Evolutionary conservation across 2,888 invertebrate species (phyloP).

Genomic region (Apoderus coryli): DNA sequence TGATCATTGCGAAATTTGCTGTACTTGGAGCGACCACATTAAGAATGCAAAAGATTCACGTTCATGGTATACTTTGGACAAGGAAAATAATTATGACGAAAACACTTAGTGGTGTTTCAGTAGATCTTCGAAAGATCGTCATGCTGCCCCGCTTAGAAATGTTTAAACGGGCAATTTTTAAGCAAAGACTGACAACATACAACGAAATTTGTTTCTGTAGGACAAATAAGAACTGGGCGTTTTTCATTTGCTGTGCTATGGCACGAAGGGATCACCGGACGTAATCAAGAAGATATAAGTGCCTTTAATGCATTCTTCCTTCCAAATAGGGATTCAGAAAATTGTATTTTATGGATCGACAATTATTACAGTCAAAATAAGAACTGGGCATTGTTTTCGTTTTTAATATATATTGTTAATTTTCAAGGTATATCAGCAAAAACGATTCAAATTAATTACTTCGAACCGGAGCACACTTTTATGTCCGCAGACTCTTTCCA

Average conservation of each 20-base stretch:
- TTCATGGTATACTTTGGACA: background rate
- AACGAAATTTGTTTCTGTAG: slow-evolving; percentile 20
- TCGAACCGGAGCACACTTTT: slow-evolving; percentile 15
- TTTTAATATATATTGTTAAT: slow-evolving; percentile 15
- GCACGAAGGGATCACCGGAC: slow-evolving; percentile 23
- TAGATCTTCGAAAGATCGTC: slow-evolving; percentile 8
- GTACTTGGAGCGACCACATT: slow-evolving; percentile 4
- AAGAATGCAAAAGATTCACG: slow-evolving; percentile 6
- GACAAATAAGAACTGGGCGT: slow-evolving; percentile 12
- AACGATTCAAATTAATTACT: slow-evolving; percentile 11
- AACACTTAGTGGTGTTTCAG: no score
- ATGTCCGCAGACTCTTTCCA: slow-evolving; percentile 16
- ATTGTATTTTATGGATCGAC: slow-evolving; percentile 14
- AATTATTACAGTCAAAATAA: slow-evolving; percentile 15
- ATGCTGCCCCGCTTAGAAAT: slow-evolving; percentile 16
- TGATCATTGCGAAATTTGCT: slow-evolving; percentile 6
- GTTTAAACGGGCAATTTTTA: slow-evolving; percentile 17
- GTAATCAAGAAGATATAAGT: slow-evolving; percentile 21
- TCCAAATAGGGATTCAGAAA: slow-evolving; percentile 9
- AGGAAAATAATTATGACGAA: background rate
- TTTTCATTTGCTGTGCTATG: slow-evolving; percentile 17
- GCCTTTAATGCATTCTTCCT: slow-evolving; percentile 13
- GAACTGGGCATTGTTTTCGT: slow-evolving; percentile 14
- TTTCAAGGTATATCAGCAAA: slow-evolving; percentile 10
- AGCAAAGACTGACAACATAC: slow-evolving; percentile 15